Base-by-base conservation (phyloP, 1,140 invertebrate species). In the Zaprionus ghesquierei region DNA sequence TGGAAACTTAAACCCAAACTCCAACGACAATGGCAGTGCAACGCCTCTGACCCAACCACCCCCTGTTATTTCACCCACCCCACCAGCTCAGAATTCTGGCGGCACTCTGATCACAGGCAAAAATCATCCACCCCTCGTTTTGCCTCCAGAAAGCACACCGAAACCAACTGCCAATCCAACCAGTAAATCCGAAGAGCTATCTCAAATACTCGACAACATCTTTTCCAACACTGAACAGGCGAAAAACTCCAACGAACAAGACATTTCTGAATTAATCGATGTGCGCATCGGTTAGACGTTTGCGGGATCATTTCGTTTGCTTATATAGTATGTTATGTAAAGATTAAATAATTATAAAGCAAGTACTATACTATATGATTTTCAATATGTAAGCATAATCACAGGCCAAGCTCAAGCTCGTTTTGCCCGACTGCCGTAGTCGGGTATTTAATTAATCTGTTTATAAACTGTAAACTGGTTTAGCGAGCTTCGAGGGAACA, bases 391-490 rank as follows among this genome's bases (percentile, higher is more conserved):
- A 22, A 46, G 3, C 41, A 35, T 56, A 20, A 65, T 27, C 18
- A 20, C 35, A 46, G 35, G 31, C 38, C 12, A 35, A 55, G 51
- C 49, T 64, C 55, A 44, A 69, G 63, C 69, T 59, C 29, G 51
- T 33, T 38, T 79, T 1, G n/a, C 35, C 23, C 58, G n/a, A 27
- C n/a, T 33, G 22, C 9, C 9, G 12, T 6, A 9, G 41, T 25
- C 25, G 25, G 10, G 8, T 46, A 9, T 58, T 15, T 25, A 9
- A 27, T 22, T 20, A 41, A 8, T 41, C 35, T 15, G 35, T 46
- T 13, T 50, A 58, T 66, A 38, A 58, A 58, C 41, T 29, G 33
- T 6, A 78, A 82, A 79, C 76, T 51, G 80, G 80, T 82, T 82
- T 46, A 56, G 13, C 23, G 4, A 33, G 53, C 54, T 55, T 4